Base-by-base conservation (phyloP, 2,113 vertebrate species). In the Spheniscus mendiculus region DNA sequence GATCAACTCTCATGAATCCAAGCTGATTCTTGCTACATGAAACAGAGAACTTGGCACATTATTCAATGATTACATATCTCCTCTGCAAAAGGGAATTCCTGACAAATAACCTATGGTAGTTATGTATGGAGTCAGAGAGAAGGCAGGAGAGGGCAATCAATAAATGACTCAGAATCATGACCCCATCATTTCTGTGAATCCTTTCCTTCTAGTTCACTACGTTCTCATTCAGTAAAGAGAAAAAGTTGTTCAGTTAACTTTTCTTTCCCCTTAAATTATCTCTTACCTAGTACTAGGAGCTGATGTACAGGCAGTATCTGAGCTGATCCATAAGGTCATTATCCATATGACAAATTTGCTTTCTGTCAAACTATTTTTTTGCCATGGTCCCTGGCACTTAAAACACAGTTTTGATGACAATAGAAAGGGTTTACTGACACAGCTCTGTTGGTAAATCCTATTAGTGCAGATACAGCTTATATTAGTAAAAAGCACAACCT, bases 391-490 rank as follows among this genome's bases (percentile, higher is more conserved):
- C 62, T 38, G 23, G 29, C n/a, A 83, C 42, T 88, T 90, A 89
- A 78, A 88, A 88, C 45, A 89, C 16, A 26, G 36, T 85, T 80
- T 7, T 72, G 40, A 86, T 49, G 82, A 72, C 90, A 73, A 34
- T 8, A 90, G 66, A 85, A 85, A 94, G 32, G 16, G 32, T 85
- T 89, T 87, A 84, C 89, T 93, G 91, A 96, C 91, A 91, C 83
- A 91, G 73, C 56, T 87, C 61, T 84, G 73, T 17, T 74, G 42
- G 42, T 29, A 91, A 95, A 93, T 81, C 84, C 89, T 40, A 36
- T 26, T 32, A 79, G 26, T 22, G 17, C 81, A 92, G 55, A 83
- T 81, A 71, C 17, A 90, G 50, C 72, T 91, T 59, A 29, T 36
- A 89, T 40, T 49, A 83, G 42, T 45, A 45, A 93, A 88, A 88